Evolutionary conservation across 2,888 invertebrate species (phyloP).

Genomic region (Cartodere bifasciata): DNA sequence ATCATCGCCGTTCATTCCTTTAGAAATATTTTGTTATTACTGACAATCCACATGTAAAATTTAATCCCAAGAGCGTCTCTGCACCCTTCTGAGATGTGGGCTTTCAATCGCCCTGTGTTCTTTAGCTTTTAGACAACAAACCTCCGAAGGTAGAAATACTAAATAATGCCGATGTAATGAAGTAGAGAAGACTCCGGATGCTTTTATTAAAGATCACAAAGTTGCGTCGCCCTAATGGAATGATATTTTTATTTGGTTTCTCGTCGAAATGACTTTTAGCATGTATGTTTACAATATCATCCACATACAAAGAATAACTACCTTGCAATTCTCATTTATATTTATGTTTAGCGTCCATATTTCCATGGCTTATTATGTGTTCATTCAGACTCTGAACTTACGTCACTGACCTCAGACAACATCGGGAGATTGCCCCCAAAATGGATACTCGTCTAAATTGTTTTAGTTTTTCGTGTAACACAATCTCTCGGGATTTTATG

Average conservation of each 20-base stretch:
- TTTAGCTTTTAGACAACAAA: slow-evolving; percentile 32
- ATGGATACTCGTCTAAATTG: no score
- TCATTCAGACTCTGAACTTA: no score
- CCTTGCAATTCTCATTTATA: no score
- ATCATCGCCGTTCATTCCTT: slow-evolving; percentile 30
- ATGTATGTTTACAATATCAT: no score
- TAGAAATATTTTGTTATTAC: slow-evolving; percentile 35
- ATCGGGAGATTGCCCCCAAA: no score
- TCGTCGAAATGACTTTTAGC: no score
- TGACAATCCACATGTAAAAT: slow-evolving; percentile 37
- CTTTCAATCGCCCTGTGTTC: slow-evolving; percentile 33
- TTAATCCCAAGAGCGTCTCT: slow-evolving; percentile 32
- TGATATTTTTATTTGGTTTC: slow-evolving; percentile 23
- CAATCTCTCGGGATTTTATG: no score
- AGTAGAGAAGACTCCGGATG: slow-evolving; percentile 26
- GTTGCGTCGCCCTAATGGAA: slow-evolving; percentile 20
- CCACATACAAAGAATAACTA: no score
- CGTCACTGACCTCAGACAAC: no score
- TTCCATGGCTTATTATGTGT: no score
- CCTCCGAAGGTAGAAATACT: slow-evolving; percentile 31
- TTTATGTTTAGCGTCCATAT: no score
- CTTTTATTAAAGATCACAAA: slow-evolving; percentile 27
- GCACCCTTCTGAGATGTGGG: slow-evolving; percentile 23
- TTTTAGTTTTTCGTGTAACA: no score
- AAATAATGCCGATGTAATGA: slow-evolving; percentile 32